phyloP scores from a whole-genome alignment of 1,140 invertebrate genomes.

The Pentalonia nigronervosa region DNA sequence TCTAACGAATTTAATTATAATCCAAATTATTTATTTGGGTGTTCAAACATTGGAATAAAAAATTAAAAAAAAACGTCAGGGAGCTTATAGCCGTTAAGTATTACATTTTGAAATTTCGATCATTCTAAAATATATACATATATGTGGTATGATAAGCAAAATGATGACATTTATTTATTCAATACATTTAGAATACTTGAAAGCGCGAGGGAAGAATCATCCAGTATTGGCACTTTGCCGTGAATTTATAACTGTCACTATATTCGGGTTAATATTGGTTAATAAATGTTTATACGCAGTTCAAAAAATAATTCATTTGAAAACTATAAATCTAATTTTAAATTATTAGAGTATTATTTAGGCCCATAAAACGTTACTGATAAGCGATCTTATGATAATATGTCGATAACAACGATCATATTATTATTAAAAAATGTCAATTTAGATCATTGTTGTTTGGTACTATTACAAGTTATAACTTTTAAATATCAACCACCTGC shows the following conservation, averaged over 20 bases:
- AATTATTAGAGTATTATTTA: not conserved
- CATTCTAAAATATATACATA: not conserved
- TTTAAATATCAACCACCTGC: not conserved
- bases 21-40: too few relatives aligned
- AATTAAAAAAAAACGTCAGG: not conserved
- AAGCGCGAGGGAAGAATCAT: too few relatives aligned
- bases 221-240: too few relatives aligned
- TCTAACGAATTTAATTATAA: not conserved
- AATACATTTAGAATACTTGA: not conserved
- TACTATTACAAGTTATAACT: too few relatives aligned
- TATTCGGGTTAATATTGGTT: too few relatives aligned
- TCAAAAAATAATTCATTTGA: too few relatives aligned
- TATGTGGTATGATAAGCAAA: not conserved
- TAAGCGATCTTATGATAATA: not conserved
- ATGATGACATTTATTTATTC: not conserved
- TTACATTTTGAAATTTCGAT: not conserved
- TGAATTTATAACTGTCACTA: too few relatives aligned
- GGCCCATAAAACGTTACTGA: too few relatives aligned
- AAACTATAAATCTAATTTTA: not conserved
- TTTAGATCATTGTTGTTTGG: not conserved
- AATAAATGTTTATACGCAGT: too few relatives aligned
- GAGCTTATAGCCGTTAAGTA: not conserved
- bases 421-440: not conserved
- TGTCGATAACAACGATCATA: not conserved
- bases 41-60: not conserved